Evolutionary conservation across 2,888 invertebrate species (phyloP).

Genomic region (Ferrisia virgata): DNA sequence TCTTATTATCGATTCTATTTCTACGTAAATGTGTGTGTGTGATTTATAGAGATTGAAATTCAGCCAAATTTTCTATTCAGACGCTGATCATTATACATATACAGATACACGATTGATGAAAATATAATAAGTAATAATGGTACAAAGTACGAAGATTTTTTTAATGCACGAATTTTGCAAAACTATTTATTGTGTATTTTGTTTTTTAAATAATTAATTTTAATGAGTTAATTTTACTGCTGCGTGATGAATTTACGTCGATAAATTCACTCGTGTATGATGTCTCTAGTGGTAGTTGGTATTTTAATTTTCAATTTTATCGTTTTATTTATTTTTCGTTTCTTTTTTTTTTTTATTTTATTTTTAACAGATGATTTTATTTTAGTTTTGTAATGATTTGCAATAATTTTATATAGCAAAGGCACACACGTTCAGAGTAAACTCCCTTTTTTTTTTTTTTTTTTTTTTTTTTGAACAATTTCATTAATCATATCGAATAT

Average conservation of each 20-base stretch:
- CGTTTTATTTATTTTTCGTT: slow-evolving; percentile 27
- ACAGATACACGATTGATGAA: background rate
- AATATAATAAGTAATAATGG: background rate
- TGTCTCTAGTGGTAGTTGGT: slow-evolving; percentile 3
- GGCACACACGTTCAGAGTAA: slow-evolving; percentile 11
- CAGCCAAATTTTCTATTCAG: background rate
- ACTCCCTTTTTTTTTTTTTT: slow-evolving; percentile 4
- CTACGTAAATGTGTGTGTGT: background rate
- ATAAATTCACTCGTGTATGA: background rate
- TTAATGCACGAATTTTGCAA: slow-evolving; percentile 18
- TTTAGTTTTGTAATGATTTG: slow-evolving; percentile 18
- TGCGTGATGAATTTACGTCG: background rate
- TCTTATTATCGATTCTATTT: background rate
- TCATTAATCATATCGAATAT: slow-evolving; percentile 32
- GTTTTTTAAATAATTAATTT: slow-evolving; percentile 16
- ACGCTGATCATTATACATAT: background rate
- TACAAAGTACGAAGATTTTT: background rate
- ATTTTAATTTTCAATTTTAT: slow-evolving; percentile 26
- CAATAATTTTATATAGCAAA: slow-evolving; percentile 11
- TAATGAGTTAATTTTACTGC: slow-evolving; percentile 1
- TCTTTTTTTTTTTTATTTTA: background rate
- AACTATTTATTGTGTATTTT: background rate
- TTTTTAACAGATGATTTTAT: slow-evolving; percentile 25
- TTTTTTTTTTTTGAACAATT: slow-evolving; percentile 25
- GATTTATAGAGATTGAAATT: background rate